Conservation (phyloP, 2,888 invertebrate species). For the Epinotia nisella region DNA sequence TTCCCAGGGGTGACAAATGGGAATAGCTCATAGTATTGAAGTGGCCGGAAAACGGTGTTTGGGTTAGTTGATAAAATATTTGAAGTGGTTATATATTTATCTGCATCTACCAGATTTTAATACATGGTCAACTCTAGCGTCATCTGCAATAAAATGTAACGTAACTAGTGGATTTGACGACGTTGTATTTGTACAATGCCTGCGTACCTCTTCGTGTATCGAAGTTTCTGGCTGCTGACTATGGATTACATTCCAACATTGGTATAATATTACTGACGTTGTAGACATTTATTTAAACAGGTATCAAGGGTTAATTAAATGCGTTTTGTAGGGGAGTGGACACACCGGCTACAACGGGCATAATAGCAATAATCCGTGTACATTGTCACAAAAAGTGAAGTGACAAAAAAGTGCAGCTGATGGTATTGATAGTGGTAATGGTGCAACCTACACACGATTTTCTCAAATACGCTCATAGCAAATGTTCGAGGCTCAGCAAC, state of each 20-base stretch:
- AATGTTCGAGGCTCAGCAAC: too few species aligned
- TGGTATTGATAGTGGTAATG: too few species aligned
- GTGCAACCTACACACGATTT: too few species aligned
- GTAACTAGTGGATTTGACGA: neutral
- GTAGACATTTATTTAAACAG: neutral
- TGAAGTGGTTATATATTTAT: neutral
- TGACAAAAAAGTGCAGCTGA: neutral
- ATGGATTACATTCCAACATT: conserved; percentile 1
- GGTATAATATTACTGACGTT: neutral
- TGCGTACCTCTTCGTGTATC: neutral
- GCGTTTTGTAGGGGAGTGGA: neutral
- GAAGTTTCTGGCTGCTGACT: neutral
- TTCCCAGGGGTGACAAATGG: too few species aligned
- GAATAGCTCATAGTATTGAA: too few species aligned
- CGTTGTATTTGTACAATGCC: neutral
- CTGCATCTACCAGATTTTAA: neutral
- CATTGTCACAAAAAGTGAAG: too few species aligned
- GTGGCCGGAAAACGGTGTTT: neutral
- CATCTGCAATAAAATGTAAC: neutral
- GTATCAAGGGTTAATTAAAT: neutral
- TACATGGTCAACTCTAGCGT: neutral
- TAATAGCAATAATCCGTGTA: neutral
- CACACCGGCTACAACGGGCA: too few species aligned
- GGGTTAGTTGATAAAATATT: neutral
- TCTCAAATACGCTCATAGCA: too few species aligned